Evolutionary conservation across 2,888 invertebrate genomes (phyloP), one percentile per base, ranked within the genome.

Genomic region (Hecatera dysodea): DNA sequence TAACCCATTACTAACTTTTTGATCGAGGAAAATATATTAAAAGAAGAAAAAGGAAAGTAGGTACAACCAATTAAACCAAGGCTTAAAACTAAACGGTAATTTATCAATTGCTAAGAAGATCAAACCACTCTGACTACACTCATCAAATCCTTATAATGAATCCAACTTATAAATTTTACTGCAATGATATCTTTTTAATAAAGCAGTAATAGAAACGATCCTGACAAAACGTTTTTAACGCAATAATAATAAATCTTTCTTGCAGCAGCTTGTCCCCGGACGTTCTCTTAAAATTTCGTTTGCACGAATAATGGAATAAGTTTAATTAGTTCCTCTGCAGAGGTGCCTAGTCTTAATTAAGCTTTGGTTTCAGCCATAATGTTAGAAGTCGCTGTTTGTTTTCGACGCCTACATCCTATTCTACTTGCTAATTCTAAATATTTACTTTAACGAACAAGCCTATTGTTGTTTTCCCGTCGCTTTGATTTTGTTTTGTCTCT

Each of bases 311-410:
- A 94, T 93, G 93, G 91, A 94, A 93, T 93, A 94, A 94, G 92
- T 95, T 95, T 93, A 94, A 94, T 94, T 94, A 93, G 93, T 93
- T 91, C 89, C 87, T 89, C 88, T 88, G 88, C 88, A 89, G 88
- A 91, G 91, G 90, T 92, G 89, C 88, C 92, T 93, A 91, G 91
- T 90, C 92, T 92, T 94, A 94, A 94, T 94, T 93, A 94, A 92
- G 92, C 89, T 92, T 92, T 90, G 92, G 91, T 91, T 90, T 91
- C 87, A 86, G 80, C 85, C 84, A 88, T 88, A 87, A 88, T 88
- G 88, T 89, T 87, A 86, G 86, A 90, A 85, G 88, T 87, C 86
- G 52, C 83, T 88, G 87, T 90, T 91, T 90, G 87, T 87, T 87
- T 87, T 83, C 84, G 83, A 87, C 84, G 84, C 84, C 82, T 83